Base-by-base conservation (phyloP, 1,140 invertebrate species). In the Mylabris phalerata region DNA sequence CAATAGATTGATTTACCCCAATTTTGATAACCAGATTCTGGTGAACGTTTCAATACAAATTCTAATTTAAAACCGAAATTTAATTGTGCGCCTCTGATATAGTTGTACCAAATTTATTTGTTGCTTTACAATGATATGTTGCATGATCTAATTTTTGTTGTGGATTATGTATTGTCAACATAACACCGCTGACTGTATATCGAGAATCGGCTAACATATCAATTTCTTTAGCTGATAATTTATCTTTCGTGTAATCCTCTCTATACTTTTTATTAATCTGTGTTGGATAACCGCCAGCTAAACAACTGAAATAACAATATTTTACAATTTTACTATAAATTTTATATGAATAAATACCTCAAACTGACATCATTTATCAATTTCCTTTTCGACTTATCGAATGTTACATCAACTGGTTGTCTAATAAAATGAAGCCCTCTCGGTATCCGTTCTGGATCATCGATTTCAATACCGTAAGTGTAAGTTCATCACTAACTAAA, bases 1-100 rank as follows among this genome's bases (percentile, higher is more conserved):
- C 93, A 96, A 65, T 86, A 90, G 61, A 97, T 84, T 0, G 89
- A 86, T 80, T 95, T 95, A 9, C 93, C 93, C 92, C 92, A 95
- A 74, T 93, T 92, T 73, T 93, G 87, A 69, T 90, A 87, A 32
- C 91, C 93, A 55, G 78, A 77, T 77, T 95, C 92, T 46, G 83
- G 74, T 0, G 91, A 85, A 50, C 93, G 80, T 72, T 92, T 91
- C 54, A 92, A 78, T 75, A 93, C 95, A 68, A 96, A 96, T 75
- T 95, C 92, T 62, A 87, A 81, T 60, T 95, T 94, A 70, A 88
- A 94, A 24, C 92, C 93, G 80, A 96, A 97, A 25, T 88, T 87
- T 0, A 98, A 70, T 59, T 87, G 79, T 0, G 94, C 90, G 69
- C 86, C 73, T 93, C 88, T 4, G 93, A 96, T 6, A 92, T 81